Evolutionary conservation across 1,140 invertebrate genomes (phyloP), one percentile per base, ranked within the genome.

Genomic region (Schlechtendalia chinensis): DNA sequence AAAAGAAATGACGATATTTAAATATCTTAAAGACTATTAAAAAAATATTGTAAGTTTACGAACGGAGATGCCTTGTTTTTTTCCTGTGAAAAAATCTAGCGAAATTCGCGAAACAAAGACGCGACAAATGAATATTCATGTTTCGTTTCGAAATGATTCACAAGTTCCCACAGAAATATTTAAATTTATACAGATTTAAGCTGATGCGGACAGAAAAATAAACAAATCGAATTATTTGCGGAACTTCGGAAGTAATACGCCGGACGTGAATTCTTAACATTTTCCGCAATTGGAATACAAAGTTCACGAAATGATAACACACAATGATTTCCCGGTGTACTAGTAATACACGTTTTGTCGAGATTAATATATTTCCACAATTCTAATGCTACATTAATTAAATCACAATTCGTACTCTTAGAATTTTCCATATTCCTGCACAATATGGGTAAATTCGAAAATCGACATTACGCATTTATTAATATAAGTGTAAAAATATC

Each of bases 91-190:
- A 72, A 54, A 53, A 53, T 19, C 24, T 19, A 72, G 29, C 16
- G 22, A 53, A n/a, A 69, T 50, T 53, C 24, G 32, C 29, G 14
- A 53, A 53, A 71, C 47, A 24, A 72, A 29, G 69, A 12, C 0
- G 24, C 17, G 29, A 39, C 8, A 39, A 39, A 72, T 54, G 24
- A 72, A 72, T 54, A 72, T 72, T 72, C 67, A 72, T 54, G 50
- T 54, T 11, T 54, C 11, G 29, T 72, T 54, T 72, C 8, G 3
- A 39, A 72, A 72, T 54, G 50, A 22, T 54, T 72, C n/a, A 5
- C 2, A n/a, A 54, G 27, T 71, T 71, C 24, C 24, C 47, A 71
- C 17, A 53, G 17, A 29, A 72, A 54, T 54, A 54, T 72, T 72
- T 53, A 29, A 72, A 72, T 71, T 27, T 53, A 29, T 22, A n/a